These are phyloP conservation scores for Geotrupes spiniger DNA, from an alignment of 2,888 invertebrate species.

Conservation along the genomic window DNA sequence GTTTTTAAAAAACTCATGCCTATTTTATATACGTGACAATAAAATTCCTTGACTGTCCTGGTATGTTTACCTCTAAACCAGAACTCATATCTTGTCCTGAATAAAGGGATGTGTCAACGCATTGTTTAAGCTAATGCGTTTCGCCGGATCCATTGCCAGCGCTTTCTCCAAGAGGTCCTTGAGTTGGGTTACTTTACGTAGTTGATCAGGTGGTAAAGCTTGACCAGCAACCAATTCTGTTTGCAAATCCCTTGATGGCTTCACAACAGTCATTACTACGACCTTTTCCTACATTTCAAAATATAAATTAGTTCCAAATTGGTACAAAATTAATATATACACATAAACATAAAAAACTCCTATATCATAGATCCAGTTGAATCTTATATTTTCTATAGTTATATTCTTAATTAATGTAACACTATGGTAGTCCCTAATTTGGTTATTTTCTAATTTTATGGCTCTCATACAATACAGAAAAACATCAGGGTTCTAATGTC, in stretches of 20 bases:
- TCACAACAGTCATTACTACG: slow-evolving; percentile 90
- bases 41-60: slow-evolving; percentile 28
- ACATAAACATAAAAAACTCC: too few species aligned
- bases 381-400: too few species aligned
- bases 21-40: slow-evolving; percentile 17
- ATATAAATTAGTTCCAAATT: too few species aligned
- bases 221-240: slow-evolving; percentile 87
- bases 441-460: too few species aligned
- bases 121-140: slow-evolving; percentile 90
- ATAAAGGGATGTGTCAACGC: slow-evolving; percentile 94
- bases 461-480: too few species aligned
- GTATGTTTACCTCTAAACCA: slow-evolving; percentile 35
- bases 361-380: too few species aligned
- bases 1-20: slow-evolving; percentile 16
- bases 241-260: slow-evolving; percentile 80
- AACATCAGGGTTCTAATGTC: too few species aligned
- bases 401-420: too few species aligned
- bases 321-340: too few species aligned
- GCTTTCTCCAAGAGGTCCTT: slow-evolving; percentile 91
- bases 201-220: slow-evolving; percentile 81
- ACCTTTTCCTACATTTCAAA: slow-evolving; percentile 78
- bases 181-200: slow-evolving; percentile 87
- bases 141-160: slow-evolving; percentile 87
- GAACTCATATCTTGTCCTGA: slow-evolving; percentile 78
- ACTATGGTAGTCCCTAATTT: too few species aligned